phyloP scores from a whole-genome alignment of 2,888 invertebrate species.

The Drosophila villosipedis region DNA sequence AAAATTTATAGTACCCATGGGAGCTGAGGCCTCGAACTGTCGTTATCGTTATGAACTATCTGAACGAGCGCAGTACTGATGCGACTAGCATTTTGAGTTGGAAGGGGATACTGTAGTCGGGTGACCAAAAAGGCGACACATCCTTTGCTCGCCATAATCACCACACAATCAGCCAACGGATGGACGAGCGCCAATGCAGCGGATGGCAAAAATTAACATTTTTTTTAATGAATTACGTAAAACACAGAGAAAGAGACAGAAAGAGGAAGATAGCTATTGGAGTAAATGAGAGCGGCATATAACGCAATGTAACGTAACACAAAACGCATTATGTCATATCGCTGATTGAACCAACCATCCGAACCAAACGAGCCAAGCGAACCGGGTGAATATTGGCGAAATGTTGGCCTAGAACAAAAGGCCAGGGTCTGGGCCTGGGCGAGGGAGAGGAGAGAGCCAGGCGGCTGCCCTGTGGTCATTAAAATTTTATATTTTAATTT shows the following conservation, averaged over 20 bases:
- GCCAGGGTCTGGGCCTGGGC: conserved; percentile 19
- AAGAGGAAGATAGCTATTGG: background rate
- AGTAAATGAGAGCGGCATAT: conserved; percentile 29
- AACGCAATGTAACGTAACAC: conserved; percentile 69
- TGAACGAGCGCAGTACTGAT: conserved; percentile 21
- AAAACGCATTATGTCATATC: conserved; percentile 80
- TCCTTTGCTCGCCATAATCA: conserved; percentile 76
- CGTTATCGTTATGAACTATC: conserved; percentile 61
- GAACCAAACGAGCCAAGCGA: conserved; percentile 35
- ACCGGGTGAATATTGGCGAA: conserved; percentile 55
- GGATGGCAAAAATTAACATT: conserved; percentile 78
- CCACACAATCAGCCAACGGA: conserved; percentile 70
- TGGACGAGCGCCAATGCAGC: conserved; percentile 61
- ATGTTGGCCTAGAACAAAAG: conserved; percentile 72
- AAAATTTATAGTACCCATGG: conserved; percentile 52
- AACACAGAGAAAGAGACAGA: conserved; percentile 21
- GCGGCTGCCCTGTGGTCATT: conserved; percentile 64
- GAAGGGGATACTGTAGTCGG: background rate
- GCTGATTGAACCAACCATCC: conserved; percentile 76
- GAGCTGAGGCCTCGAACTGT: conserved; percentile 39
- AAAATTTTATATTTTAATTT: conserved; percentile 80
- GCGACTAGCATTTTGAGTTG: background rate
- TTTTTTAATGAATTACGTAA: conserved; percentile 77
- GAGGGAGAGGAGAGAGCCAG: conserved; percentile 1
- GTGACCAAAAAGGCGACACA: conserved; percentile 67